phyloP scores from a whole-genome alignment of 2,888 invertebrate species.

The Meiosimyza platycephala region DNA sequence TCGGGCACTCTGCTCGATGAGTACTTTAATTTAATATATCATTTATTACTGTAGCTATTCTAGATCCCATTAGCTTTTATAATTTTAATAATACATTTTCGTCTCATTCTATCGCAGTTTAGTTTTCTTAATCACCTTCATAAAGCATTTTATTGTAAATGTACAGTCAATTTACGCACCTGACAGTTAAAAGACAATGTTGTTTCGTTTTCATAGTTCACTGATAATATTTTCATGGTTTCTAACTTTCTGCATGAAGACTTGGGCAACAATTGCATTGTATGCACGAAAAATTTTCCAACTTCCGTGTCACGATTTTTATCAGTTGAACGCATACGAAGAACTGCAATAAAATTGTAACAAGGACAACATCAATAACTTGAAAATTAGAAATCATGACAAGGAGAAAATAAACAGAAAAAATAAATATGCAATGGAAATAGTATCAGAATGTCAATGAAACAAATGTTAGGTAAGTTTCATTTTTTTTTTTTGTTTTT shows the following conservation, averaged over 20 bases:
- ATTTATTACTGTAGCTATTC: too few relatives aligned
- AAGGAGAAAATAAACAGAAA: not conserved
- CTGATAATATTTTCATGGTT: constrained; percentile 67
- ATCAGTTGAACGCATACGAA: constrained; percentile 70
- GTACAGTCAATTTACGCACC: constrained; percentile 68
- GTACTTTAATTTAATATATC: too few relatives aligned
- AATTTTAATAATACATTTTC: too few relatives aligned
- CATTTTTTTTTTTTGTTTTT: not conserved
- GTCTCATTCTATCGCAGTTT: too few relatives aligned
- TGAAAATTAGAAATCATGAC: constrained; percentile 2
- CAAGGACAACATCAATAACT: constrained; percentile 56
- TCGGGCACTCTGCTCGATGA: too few relatives aligned
- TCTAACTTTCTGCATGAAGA: constrained; percentile 79
- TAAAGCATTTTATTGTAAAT: not conserved
- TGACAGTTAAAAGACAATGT: constrained; percentile 79
- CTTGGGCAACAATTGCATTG: constrained; percentile 86
- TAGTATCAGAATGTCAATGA: not conserved
- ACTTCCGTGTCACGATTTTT: constrained; percentile 74
- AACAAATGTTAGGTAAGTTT: not conserved
- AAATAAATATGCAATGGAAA: not conserved
- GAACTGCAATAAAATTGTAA: constrained; percentile 64
- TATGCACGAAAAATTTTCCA: constrained; percentile 87
- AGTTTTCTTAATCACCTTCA: too few relatives aligned
- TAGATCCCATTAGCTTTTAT: too few relatives aligned
- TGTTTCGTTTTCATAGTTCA: constrained; percentile 78